Base-by-base conservation (phyloP, 1,140 invertebrate genomes). In the Drosophila orosa region DNA sequence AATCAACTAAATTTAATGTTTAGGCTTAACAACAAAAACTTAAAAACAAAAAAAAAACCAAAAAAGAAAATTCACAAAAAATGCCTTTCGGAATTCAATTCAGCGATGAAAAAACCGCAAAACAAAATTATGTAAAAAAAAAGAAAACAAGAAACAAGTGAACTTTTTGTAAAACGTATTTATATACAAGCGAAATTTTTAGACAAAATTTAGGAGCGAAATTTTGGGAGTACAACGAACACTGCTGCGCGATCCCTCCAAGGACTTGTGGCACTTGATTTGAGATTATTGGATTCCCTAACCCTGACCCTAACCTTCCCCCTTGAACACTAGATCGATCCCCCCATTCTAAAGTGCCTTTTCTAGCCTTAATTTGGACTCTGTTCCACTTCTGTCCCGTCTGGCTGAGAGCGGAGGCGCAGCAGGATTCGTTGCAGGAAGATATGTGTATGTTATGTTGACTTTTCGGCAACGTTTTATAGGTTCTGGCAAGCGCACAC, bases 11-110 rank as follows among this genome's bases (percentile, higher is more conserved):
- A 91, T 78, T 81, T 82, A 90, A 91, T 59, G 62, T 91, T 91
- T 91, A 91, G 90, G 82, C 78, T 85, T 78, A 65, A 66, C 61
- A 33, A 63, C 40, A 65, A 54, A 73, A 78, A 65, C 48, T 31
- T 62, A 69, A 67, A 59, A 63, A 66, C 50, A 19, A 63, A 45
- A 65, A 55, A 63, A 65, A 69, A 60, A 33, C 9, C 5, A 50
- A 65, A 54, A 68, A 74, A 45, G 55, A 55, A 61, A 77, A 85
- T 74, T 83, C 78, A 90, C 79, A 91, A 90, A 84, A 90, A 91
- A 90, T 91, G 90, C 90, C 90, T 91, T 91, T 91, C 78, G 90
- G 90, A 91, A 91, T 91, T 78, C 89, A 91, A 91, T 91, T 91
- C 85, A 90, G 73, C 78, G 66, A 80, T 71, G 52, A 73, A 84